Percentiles rank a stretch among this genome's conserved stretches.
These are phyloP conservation scores for Catostylus mosaicus DNA, from an alignment of 30 jellyfish, hydroid and myxozoan species.

Conservation along the genomic window DNA sequence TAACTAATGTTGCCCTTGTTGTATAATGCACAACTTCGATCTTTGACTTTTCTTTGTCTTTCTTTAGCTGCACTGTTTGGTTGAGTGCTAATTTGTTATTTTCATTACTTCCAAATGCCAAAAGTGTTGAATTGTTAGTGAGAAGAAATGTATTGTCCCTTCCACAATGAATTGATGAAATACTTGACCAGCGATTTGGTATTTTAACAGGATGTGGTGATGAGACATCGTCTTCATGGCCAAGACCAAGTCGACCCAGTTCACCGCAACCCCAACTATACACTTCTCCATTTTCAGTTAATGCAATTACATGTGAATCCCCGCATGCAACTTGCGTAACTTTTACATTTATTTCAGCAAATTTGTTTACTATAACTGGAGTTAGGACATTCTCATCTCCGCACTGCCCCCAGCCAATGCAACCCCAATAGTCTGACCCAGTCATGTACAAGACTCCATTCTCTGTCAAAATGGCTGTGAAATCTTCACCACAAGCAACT, in stretches of 20 bases:
- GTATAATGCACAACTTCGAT: constrained; percentile 59
- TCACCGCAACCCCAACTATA: constrained; percentile 99
- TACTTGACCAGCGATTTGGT: constrained; percentile 64
- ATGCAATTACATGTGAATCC: constrained; percentile 88
- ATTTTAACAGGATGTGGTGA: constrained; percentile 69
- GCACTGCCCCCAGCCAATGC: constrained; percentile 87
- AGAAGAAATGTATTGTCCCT: constrained; percentile 88
- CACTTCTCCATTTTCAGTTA: constrained; percentile 71
- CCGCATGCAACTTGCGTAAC: constrained; percentile 82
- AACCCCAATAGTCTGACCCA: constrained; percentile 97
- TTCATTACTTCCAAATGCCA: constrained; percentile 94
- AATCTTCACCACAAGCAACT: constrained; percentile 99
- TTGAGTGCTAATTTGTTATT: constrained; percentile 82
- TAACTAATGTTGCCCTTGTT: constrained; percentile 57
- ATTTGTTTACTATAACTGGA: constrained; percentile 73
- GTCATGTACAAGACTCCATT: constrained; percentile 78
- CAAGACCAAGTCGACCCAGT: constrained; percentile 88
- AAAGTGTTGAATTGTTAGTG: constrained; percentile 57
- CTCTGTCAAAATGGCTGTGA: constrained; percentile 88
- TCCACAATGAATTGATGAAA: constrained; percentile 71
- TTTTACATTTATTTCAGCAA: constrained; percentile 34
- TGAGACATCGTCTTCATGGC: constrained; percentile 73
- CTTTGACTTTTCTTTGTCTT: constrained; percentile 38
- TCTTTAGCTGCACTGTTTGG: constrained; percentile 74
- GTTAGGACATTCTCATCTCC: constrained; percentile 73